Evolutionary conservation across 2,888 invertebrate genomes (phyloP), one percentile per base, ranked within the genome.

Genomic region (Archips crataeganus): DNA sequence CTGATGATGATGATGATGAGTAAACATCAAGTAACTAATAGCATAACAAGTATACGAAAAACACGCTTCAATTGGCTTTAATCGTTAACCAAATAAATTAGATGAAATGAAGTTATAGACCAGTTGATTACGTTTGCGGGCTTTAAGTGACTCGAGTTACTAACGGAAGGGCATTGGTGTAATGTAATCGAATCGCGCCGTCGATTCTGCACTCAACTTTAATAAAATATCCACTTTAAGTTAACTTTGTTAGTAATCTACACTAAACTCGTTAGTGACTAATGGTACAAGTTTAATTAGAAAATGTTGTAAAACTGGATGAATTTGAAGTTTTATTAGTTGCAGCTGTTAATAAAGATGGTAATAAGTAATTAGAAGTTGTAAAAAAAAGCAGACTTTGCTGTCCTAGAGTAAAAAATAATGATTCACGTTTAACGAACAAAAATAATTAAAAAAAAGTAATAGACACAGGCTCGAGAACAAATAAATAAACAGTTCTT

Each of bases 141-240:
- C 54, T 6, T 3, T 11, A 32, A 57, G 32, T 57, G 32, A 3
- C 36, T 39, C 39, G 60, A 60, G 8, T 57, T n/a, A 32, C 6
- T 15, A 62, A 49, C 49, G 49, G 34, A 64, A 32, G 32, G 13
- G n/a, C 32, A 32, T 34, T n/a, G 15, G 23, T 8, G 54, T 64
- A 23, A 23, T 23, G 23, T 23, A 49, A 64, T n/a, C 64, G 34
- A 60, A 60, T 49, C 8, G 49, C 6, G 5, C n/a, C 49, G 13
- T 5, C 34, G 9, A 49, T 32, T 34, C 47, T 32, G 42, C 45
- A 45, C 9, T 57, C 34, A 2, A 34, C 34, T 49, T 64, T 49
- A 6, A 34, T 64, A n/a, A 45, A 64, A 64, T 49, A 64, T 64
- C 64, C 64, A 64, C 49, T 64, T 63, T 3, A 47, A 49, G 10